Percentiles rank a stretch among this genome's conserved stretches.
Evolutionary conservation across 2,113 vertebrate species (phyloP).

Genomic region (Epinephelus fuscoguttatus): DNA sequence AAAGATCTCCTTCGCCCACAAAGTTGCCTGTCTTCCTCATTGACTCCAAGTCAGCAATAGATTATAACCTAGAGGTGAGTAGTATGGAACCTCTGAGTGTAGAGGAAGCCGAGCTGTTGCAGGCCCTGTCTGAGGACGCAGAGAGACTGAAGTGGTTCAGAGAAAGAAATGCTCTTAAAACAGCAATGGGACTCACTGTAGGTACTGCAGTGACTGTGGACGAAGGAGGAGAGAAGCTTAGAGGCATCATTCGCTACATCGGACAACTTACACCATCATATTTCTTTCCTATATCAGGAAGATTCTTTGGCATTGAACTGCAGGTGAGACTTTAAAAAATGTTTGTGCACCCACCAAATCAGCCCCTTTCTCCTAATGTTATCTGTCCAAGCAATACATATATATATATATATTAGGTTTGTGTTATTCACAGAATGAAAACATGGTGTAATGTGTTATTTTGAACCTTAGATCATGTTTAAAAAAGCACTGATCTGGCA

Average conservation of each 20-base stretch:
- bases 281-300: not conserved
- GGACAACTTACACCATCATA: slow-evolving; percentile 38
- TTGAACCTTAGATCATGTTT: not conserved
- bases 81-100: slow-evolving; percentile 59
- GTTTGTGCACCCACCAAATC: not conserved
- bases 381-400: not conserved
- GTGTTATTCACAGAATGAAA: not conserved
- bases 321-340: slow-evolving; percentile 79
- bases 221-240: slow-evolving; percentile 50
- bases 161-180: slow-evolving; percentile 59
- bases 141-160: slow-evolving; percentile 81
- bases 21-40: slow-evolving; percentile 57
- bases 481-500: not conserved
- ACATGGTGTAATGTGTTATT: not conserved
- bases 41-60: fast-evolving
- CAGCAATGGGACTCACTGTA: slow-evolving; percentile 51
- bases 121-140: slow-evolving; percentile 51
- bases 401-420: not conserved
- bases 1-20: fast-evolving
- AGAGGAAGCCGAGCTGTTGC: slow-evolving; percentile 74
- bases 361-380: too few relatives aligned
- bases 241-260: slow-evolving; percentile 83
- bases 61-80: fast-evolving
- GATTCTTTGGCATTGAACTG: slow-evolving; percentile 87
- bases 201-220: slow-evolving; percentile 76